Evolutionary conservation across 2,113 vertebrate species (phyloP).

Genomic region (Sceloporus undulatus): DNA sequence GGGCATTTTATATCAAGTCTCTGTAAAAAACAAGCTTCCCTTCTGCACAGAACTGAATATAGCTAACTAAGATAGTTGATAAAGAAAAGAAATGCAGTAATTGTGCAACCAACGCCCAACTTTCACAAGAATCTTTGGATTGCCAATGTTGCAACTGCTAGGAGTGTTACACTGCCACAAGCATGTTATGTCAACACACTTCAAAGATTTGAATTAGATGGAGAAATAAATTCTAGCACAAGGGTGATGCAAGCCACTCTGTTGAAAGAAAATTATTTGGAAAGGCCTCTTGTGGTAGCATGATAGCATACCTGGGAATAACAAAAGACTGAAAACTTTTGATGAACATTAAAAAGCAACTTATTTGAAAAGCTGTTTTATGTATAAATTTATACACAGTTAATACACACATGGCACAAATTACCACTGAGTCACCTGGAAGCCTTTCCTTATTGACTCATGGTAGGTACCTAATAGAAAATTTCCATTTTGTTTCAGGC

Average conservation of each 20-base stretch:
- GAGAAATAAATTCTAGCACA: not conserved
- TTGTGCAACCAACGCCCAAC: conserved; percentile 16
- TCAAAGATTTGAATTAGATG: not conserved
- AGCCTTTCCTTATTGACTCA: not conserved
- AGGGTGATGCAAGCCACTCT: not conserved
- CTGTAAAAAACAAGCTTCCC: conserved; percentile 7
- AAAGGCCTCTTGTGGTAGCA: conserved; percentile 37
- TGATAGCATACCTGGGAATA: not conserved
- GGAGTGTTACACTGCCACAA: conserved; percentile 6
- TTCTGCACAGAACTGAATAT: not conserved
- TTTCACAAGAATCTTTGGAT: not conserved
- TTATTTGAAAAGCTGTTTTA: conserved; percentile 7
- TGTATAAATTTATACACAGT: not conserved
- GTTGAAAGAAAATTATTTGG: conserved; percentile 9
- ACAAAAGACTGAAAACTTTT: conserved; percentile 42
- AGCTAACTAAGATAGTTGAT: not conserved
- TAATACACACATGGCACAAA: not conserved
- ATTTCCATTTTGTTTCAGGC: not conserved
- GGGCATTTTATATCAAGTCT: conserved; percentile 22
- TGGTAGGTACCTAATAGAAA: not conserved
- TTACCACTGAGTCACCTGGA: not conserved
- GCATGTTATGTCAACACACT: not conserved
- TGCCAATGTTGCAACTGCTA: conserved; percentile 21
- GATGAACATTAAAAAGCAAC: conserved; percentile 29
- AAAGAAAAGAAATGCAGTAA: conserved; percentile 31